Evolutionary conservation across 2,113 vertebrate species (phyloP).

Genomic region (Gallinago jamesoni): DNA sequence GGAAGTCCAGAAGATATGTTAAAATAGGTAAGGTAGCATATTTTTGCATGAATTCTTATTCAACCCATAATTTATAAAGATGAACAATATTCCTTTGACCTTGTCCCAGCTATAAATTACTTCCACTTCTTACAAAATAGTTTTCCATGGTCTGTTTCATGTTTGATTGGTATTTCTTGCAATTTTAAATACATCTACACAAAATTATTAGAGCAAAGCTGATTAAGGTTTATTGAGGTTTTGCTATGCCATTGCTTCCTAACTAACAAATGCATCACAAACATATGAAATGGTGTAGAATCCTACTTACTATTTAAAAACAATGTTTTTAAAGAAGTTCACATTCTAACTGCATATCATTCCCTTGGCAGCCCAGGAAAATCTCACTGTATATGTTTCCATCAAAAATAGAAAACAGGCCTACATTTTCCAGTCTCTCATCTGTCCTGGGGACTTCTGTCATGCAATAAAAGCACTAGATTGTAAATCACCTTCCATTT

Average conservation of each 20-base stretch:
- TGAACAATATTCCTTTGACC: not conserved
- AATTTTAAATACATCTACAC: not conserved
- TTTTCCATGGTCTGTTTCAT: not conserved
- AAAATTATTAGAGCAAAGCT: not conserved
- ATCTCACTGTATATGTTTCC: not conserved
- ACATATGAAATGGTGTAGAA: not conserved
- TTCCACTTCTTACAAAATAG: not conserved
- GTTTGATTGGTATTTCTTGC: not conserved
- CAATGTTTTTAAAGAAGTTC: not conserved
- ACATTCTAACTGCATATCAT: not conserved
- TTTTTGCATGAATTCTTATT: not conserved
- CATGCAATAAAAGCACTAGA: not conserved
- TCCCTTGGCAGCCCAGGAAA: not conserved
- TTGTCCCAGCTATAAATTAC: not conserved
- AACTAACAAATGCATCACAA: not conserved
- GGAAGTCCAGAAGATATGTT: not conserved
- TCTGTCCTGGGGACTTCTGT: not conserved
- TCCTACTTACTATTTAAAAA: not conserved
- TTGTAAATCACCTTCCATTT: not conserved
- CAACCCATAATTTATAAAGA: not conserved
- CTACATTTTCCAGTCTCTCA: conserved; percentile 32
- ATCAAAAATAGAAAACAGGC: conserved; percentile 7
- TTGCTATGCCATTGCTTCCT: not conserved
- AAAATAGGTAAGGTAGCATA: not conserved
- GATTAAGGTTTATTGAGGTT: not conserved